phyloP scores from a whole-genome alignment of 2,113 vertebrate genomes.

The Aphyosemion australe region DNA sequence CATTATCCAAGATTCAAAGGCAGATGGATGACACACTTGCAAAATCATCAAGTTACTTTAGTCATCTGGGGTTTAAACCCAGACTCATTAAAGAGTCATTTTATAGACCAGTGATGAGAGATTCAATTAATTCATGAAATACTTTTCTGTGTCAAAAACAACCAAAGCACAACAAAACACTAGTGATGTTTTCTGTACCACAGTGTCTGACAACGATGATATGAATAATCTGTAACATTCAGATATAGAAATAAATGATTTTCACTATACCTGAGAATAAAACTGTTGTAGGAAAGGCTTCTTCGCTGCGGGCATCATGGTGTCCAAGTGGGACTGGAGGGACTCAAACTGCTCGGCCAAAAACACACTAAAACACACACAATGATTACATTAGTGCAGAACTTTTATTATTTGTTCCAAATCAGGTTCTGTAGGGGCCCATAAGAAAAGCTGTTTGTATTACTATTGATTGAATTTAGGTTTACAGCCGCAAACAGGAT shows the following conservation, averaged over 20 bases:
- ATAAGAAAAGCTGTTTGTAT: not conserved
- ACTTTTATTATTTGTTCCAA: not conserved
- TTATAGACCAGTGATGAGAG: too few relatives aligned
- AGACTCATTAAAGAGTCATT: too few relatives aligned
- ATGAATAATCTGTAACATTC: not conserved
- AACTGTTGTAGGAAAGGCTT: constrained; percentile 99
- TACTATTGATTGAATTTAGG: not conserved
- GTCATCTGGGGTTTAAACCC: too few relatives aligned
- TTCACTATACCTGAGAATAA: constrained; percentile 90
- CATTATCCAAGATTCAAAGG: not conserved
- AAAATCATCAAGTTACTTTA: not conserved
- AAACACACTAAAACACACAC: constrained; percentile 84
- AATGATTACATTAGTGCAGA: not conserved
- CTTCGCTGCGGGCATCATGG: constrained; percentile 97
- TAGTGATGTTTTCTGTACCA: too few relatives aligned
- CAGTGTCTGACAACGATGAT: not conserved
- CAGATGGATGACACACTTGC: not conserved
- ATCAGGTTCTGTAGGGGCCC: not conserved
- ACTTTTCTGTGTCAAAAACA: too few relatives aligned
- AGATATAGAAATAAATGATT: not conserved
- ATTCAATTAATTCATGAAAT: too few relatives aligned
- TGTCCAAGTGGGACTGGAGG: constrained; percentile 94
- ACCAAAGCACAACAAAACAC: too few relatives aligned
- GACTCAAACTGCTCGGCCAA: constrained; percentile 97
- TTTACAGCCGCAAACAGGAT: not conserved